Base-by-base conservation (phyloP, 2,888 invertebrate species). In the Diarsia rubi region DNA sequence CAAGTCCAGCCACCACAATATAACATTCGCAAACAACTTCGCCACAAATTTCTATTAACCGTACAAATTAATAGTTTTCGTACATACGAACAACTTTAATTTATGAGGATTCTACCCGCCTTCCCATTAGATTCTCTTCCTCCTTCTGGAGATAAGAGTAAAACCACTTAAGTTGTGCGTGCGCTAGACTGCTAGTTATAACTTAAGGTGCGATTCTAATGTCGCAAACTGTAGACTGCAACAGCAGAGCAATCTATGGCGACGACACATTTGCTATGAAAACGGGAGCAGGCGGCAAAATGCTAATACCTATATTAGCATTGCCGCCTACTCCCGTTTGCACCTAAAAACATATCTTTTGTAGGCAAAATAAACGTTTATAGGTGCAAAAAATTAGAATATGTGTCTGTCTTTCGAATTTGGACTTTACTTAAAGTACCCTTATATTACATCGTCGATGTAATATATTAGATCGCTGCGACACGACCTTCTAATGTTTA, bases 151-250 rank as follows among this genome's bases (percentile, higher is more conserved):
- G 81, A 81, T 81, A 81, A 81, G 67, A 75, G 52, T 24, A 63
- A 57, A 83, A 81, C 81, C 81, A 81, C 75, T 81, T 81, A 80
- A 81, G 66, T 75, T 69, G 63, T 80, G 75, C 59, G 57, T 83
- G 74, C n/a, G n/a, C n/a, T n/a, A n/a, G n/a, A n/a, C n/a, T 45
- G 54, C 54, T 45, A 69, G 60, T 83, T 83, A 64, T 70, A 70
- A 74, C 44, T 62, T 64, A 63, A 16, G 52, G 59, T 59, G 1
- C 19, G 27, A 4, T 59, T 59, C 59, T 4, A 19, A 57, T 8
- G 57, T 57, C 16, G 27, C 57, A 19, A 57, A 19, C 3, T 2
- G 8, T 9, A 27, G 19, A 57, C 27, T 19, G 19, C 8, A 57
- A 1, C 57, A 9, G 57, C 57, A 27, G 2, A 16, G 16, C 27